phyloP scores from a whole-genome alignment of 2,888 invertebrate genomes.

The Phyllotreta striolata region DNA sequence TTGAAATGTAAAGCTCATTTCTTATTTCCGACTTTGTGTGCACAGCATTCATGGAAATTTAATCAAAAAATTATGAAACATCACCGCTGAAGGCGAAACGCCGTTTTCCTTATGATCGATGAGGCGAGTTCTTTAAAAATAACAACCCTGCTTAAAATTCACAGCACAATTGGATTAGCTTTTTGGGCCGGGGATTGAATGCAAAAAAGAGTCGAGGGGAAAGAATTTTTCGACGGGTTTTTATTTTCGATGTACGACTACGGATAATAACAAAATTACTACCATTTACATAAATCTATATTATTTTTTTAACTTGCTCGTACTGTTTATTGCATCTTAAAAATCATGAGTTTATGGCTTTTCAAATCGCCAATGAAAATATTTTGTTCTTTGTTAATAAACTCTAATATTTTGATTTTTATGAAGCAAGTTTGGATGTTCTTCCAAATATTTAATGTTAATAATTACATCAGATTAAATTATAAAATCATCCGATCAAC shows the following conservation, averaged over 20 bases:
- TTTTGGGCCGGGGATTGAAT: conserved; percentile 20
- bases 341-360: too few relatives aligned
- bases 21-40: conserved; percentile 56
- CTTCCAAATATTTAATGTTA: too few relatives aligned
- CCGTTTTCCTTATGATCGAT: conserved; percentile 52
- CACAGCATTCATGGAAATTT: conserved; percentile 60
- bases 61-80: conserved; percentile 61
- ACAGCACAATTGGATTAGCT: conserved; percentile 50
- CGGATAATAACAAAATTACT: conserved; percentile 12
- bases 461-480: too few relatives aligned
- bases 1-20: conserved; percentile 61
- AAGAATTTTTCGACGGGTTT: neutral
- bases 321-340: too few relatives aligned
- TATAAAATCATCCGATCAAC: too few relatives aligned
- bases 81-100: conserved; percentile 50
- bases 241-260: neutral
- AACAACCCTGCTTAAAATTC: conserved; percentile 51
- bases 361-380: too few relatives aligned
- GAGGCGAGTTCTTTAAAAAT: conserved; percentile 51
- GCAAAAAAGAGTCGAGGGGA: conserved; percentile 32
- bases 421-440: too few relatives aligned
- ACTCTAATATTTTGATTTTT: too few relatives aligned
- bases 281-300: conserved; percentile 15
- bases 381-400: too few relatives aligned
- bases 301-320: too few relatives aligned